Evolutionary conservation across 2,888 invertebrate genomes (phyloP).

Genomic region (Tetramorium bicarinatum): DNA sequence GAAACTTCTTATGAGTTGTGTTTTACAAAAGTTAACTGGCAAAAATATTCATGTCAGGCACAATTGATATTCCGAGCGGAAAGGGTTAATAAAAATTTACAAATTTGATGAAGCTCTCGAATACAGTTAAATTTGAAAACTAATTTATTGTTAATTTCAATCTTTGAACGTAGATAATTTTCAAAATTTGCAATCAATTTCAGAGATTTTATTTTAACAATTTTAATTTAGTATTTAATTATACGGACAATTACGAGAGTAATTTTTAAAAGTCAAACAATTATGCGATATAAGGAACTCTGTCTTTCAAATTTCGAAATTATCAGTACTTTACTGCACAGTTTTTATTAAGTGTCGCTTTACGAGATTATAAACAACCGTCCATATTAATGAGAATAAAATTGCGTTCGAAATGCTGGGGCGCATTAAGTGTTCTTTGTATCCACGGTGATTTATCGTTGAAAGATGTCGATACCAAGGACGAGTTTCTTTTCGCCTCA

Average conservation of each 20-base stretch:
- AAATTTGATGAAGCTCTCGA: background rate
- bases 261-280: background rate
- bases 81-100: background rate
- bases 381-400: slow-evolving; percentile 46
- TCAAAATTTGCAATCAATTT: background rate
- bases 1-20: no score
- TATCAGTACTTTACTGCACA: background rate
- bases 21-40: no score
- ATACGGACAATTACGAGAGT: background rate
- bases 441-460: slow-evolving; percentile 53
- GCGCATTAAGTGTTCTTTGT: slow-evolving; percentile 51
- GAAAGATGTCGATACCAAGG: slow-evolving; percentile 53
- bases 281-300: background rate
- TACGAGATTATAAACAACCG: slow-evolving; percentile 5
- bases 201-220: background rate
- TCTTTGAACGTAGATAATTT: background rate
- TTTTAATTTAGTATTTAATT: background rate
- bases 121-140: background rate
- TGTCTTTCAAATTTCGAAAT: background rate
- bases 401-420: slow-evolving; percentile 23
- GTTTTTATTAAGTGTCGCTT: background rate
- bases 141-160: background rate
- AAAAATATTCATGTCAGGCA: no score
- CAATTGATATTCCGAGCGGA: no score
- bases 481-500: slow-evolving; percentile 47